Percentiles rank a stretch among this genome's conserved stretches.
phyloP scores from a whole-genome alignment of 2,888 invertebrate species.

The Odontothrips loti region DNA sequence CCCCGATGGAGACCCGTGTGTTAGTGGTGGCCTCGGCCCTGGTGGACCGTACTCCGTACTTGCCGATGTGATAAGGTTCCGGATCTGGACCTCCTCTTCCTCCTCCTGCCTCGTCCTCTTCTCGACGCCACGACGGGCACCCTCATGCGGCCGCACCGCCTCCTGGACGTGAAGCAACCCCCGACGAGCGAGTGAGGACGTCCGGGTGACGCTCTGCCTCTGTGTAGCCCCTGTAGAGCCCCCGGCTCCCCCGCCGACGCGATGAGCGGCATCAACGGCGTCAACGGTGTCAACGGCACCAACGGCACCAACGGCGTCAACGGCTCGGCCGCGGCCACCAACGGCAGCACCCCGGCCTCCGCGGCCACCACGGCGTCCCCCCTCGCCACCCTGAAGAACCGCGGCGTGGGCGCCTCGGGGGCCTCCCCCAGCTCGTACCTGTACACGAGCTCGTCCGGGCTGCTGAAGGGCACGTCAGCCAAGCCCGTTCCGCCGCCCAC shows the following conservation, averaged over 20 bases:
- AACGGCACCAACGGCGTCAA: not conserved
- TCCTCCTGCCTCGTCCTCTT: no score
- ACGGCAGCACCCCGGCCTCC: not conserved
- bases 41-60: no score
- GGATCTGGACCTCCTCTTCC: no score
- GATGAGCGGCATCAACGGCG: conserved; percentile 5
- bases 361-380: not conserved
- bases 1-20: no score
- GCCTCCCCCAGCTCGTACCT: conserved; percentile 39
- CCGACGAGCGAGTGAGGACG: not conserved
- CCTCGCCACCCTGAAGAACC: not conserved
- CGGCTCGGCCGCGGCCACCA: not conserved
- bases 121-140: no score
- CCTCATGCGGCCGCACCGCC: no score
- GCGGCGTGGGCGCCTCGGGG: conserved; percentile 29
- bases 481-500: conserved; percentile 59
- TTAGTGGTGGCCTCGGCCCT: no score
- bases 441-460: conserved; percentile 39
- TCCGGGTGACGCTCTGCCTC: not conserved
- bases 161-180: conserved; percentile 4
- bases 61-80: no score
- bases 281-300: not conserved
- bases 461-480: conserved; percentile 35
- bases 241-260: not conserved
- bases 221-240: not conserved